Evolutionary conservation across 2,888 invertebrate genomes (phyloP).

Genomic region (Phalera bucephala): DNA sequence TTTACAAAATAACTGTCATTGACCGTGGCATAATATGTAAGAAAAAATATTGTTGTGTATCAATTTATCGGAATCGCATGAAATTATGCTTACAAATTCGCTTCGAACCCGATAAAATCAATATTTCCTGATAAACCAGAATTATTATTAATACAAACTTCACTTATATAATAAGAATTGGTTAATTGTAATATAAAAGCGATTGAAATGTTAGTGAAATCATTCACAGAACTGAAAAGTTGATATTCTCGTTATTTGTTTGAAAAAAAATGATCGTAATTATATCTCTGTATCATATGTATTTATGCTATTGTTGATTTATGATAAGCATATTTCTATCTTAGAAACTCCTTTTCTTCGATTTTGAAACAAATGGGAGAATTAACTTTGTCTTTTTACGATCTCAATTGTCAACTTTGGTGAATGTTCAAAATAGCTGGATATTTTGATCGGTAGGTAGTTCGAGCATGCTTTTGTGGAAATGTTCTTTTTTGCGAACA

Average conservation of each 20-base stretch:
- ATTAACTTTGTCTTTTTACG: constrained; percentile 21
- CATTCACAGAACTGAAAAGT: constrained; percentile 82
- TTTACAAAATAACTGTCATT: constrained; percentile 23
- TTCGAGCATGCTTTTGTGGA: background rate
- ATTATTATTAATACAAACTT: constrained; percentile 19
- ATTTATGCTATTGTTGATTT: constrained; percentile 76
- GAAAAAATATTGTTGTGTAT: constrained; percentile 57
- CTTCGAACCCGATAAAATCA: constrained; percentile 60
- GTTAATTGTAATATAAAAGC: constrained; percentile 45
- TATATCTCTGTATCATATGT: constrained; percentile 71
- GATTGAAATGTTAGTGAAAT: constrained; percentile 74
- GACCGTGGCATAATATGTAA: constrained; percentile 27
- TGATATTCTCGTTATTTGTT: constrained; percentile 80
- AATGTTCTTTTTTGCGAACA: background rate
- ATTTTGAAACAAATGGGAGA: constrained; percentile 32
- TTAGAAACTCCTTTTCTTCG: constrained; percentile 30
- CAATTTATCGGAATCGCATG: constrained; percentile 54
- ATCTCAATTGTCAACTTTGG: background rate
- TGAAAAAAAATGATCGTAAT: constrained; percentile 64
- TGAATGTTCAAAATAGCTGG: background rate
- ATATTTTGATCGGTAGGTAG: background rate
- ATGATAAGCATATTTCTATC: constrained; percentile 69
- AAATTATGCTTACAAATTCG: constrained; percentile 57
- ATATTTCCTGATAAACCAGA: constrained; percentile 37
- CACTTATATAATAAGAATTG: constrained; percentile 33